Base-by-base conservation (phyloP, 2,888 invertebrate genomes). In the Hydriomena furcata region DNA sequence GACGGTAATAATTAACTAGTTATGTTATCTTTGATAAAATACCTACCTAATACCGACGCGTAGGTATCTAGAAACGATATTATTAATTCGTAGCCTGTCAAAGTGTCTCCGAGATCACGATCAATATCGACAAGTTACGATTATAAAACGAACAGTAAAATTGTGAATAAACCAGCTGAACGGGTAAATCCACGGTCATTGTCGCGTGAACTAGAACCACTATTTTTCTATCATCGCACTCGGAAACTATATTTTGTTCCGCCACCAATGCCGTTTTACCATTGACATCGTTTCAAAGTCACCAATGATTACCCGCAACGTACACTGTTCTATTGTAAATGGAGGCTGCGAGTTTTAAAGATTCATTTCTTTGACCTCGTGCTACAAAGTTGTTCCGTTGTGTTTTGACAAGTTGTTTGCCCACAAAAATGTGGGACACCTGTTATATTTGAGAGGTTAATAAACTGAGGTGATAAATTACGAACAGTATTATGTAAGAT, bases 321-420 rank as follows among this genome's bases (percentile, higher is more conserved):
- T 56, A 61, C 56, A 51, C 31, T 52, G 57, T 56, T 20, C 41
- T 40, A 38, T 42, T 55, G 46, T 40, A 53, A 40, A 56, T 32
- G 36, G 38, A 53, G 52, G 41, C 45, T 48, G 47, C 50, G 46
- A 36, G 50, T 55, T 55, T 61, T 60, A 57, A 52, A 59, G 58
- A 60, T 58, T 61, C 59, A 67, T 70, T 69, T 70, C 64, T 63
- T 66, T 65, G 73, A 69, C 68, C 70, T 57, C 58, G 58, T 61
- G 46, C 48, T 44, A 35, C 40, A 52, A 44, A 52, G 49, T 47
- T 47, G 69, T 79, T 73, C 80, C 78, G 77, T 82, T 84, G 79
- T 78, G 66, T 84, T 82, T 79, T 83, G 82, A 79, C 83, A 80
- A 76, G 77, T 67, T 72, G 74, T 82, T 83, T 80, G 69, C 67